Evolutionary conservation across 2,113 vertebrate genomes (phyloP), one percentile per base, ranked within the genome.

Genomic region (Channa argus): DNA sequence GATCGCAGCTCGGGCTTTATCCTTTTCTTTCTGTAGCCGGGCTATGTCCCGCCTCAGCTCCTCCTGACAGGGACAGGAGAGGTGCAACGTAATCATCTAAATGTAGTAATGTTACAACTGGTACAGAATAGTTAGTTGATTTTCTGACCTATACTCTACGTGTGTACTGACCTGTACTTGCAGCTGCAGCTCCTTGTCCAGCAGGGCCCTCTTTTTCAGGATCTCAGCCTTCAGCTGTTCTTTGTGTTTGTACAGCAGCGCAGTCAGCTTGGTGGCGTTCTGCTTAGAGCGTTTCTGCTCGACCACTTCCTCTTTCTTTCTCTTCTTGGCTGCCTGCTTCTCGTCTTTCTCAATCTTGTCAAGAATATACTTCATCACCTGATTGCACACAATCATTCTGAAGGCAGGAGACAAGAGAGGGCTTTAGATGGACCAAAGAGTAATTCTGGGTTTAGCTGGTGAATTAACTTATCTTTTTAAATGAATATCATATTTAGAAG

Each of bases 311-410:
- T 99, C 98, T 5, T 97, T 95, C 78, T 98, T 99, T 39, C 97
- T 90, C 87, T 98, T 98, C 89, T 98, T 99, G 24, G 97, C 97
- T 34, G 96, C 98, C 92, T 98, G 97, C 79, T 96, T 97, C 91
- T 99, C 98, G 56, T 98, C 98, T 93, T 99, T 98, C 93, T 99
- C 98, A 56, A 99, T 99, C 92, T 99, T 99, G 94, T 99, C 98
- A 72, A 99, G 95, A 88, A 99, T 96, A 79, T 96, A 99, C 92
- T 99, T 99, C 97, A 99, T 97, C 91, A 99, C 97, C 93, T 99
- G 98, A 94, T 98, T 99, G 94, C 98, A 99, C 65, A 99, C 98
- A 59, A 99, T 98, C 96, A 99, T 97, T 90, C 98, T 99, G 88
- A 34, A 10, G 51, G 49, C 4, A 46, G 34, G 64, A 15, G 59